phyloP scores from a whole-genome alignment of 2,888 invertebrate genomes.

The Himalopsyche tibetana region DNA sequence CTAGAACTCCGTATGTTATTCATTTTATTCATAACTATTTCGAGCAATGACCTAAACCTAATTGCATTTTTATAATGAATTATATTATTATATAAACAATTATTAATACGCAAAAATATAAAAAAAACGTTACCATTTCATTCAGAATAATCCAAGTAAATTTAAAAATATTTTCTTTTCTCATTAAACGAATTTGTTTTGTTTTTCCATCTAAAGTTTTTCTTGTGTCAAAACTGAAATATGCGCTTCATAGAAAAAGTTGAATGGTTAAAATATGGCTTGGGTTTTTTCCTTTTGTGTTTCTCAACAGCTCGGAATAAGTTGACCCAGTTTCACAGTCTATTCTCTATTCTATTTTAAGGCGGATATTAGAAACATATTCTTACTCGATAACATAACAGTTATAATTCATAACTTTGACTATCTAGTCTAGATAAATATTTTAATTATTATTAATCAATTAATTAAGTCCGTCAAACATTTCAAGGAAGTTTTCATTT shows the following conservation, averaged over 20 bases:
- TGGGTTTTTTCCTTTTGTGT: constrained; percentile 29
- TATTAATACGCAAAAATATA: too few species aligned
- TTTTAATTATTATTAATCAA: too few species aligned
- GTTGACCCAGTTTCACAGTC: constrained; percentile 44
- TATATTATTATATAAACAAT: too few species aligned
- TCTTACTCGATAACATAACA: background rate
- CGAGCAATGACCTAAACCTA: too few species aligned
- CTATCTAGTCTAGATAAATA: background rate
- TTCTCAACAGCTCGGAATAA: constrained; percentile 51
- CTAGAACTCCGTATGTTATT: too few species aligned
- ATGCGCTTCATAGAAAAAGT: constrained; percentile 33
- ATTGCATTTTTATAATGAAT: too few species aligned
- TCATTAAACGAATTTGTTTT: constrained; percentile 31
- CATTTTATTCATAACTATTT: too few species aligned
- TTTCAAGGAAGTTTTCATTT: too few species aligned
- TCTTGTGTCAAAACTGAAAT: constrained; percentile 42
- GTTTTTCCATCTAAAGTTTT: constrained; percentile 33
- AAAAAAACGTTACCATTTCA: too few species aligned
- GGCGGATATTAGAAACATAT: constrained; percentile 48
- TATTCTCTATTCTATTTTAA: constrained; percentile 46
- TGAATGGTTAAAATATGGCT: constrained; percentile 32
- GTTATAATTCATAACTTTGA: background rate
- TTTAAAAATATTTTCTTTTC: background rate
- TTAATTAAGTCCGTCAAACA: too few species aligned
- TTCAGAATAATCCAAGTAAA: too few species aligned